Conservation (phyloP, 1,140 invertebrate genomes). For the Monochamus saltuarius region DNA sequence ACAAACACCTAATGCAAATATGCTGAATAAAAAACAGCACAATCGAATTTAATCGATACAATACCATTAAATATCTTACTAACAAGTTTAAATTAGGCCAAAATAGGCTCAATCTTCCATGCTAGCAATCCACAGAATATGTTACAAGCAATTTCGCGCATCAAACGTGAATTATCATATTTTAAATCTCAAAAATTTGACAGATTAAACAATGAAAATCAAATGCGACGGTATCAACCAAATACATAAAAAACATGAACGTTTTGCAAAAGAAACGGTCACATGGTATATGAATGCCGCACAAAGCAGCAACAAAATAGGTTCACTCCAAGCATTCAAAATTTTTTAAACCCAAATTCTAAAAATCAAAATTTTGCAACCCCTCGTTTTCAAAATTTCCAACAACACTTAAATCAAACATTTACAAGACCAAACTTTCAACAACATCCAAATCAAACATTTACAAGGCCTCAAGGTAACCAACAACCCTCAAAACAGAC, state of each 20-base stretch:
- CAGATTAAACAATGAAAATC: too few relatives aligned
- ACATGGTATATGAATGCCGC: too few relatives aligned
- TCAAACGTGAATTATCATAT: too few relatives aligned
- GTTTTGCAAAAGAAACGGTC: too few relatives aligned
- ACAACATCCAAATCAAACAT: background rate
- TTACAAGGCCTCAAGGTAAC: background rate
- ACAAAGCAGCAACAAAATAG: too few relatives aligned
- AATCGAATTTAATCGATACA: background rate
- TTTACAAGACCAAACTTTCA: background rate
- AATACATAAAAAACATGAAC: too few relatives aligned
- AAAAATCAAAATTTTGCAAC: background rate
- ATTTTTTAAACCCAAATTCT: background rate
- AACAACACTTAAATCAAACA: background rate
- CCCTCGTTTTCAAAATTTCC: background rate
- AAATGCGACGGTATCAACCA: too few relatives aligned
- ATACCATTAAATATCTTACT: background rate
- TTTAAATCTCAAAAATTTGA: too few relatives aligned
- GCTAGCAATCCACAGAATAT: background rate
- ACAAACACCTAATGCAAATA: conserved; percentile 15
- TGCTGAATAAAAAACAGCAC: conserved; percentile 16
- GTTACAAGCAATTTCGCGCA: too few relatives aligned
- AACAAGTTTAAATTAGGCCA: too few relatives aligned
- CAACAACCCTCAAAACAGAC: background rate
- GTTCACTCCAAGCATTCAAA: too few relatives aligned
- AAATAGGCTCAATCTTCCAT: conserved; percentile 1